Evolutionary conservation across 2,797 vertebrate genomes (phyloP), one percentile per base, ranked within the genome.

Genomic region (Acrossocheilus wenchowensis): DNA sequence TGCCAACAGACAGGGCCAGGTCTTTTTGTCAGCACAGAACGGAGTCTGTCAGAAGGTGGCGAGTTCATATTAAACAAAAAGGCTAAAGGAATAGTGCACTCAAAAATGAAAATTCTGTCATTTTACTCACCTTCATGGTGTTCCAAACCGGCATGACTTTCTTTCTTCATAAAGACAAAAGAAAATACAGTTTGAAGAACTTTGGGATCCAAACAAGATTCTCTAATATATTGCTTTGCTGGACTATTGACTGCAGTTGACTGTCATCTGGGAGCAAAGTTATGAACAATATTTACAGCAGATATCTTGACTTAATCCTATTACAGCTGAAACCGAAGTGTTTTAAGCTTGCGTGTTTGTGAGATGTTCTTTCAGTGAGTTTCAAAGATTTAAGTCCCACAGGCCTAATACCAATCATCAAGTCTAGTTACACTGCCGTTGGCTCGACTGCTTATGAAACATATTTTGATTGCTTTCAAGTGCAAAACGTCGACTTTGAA

Each of bases 381-480:
- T 83, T 64, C 50, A 72, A 82, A 78, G 78, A 78, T 75, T 77
- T 78, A 86, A 43, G 57, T 82, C 80, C 73, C 89, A 75, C 21
- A 34, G 71, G 81, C 41, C 77, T 73, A 80, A 85, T 82, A 72
- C 75, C 72, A 77, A 80, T 88, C 78, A 86, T 88, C 60, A 82
- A 62, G 85, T 2, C 79, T 48, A 86, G 78, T 86, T 79, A 78
- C 26, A 9, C 52, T 80, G 17, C 80, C 54, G 82, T 80, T 78
- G 72, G 57, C 71, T 69, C 52, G 43, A 39, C 26, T 79, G 79
- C 64, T 85, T 86, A 81, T 85, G 54, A 88, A 89, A 87, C 83
- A 83, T 82, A 75, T 79, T 80, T 84, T 83, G 84, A 89, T 90
- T 89, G 48, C 86, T 85, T 85, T 85, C 41, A 78, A 83, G 15